Base-by-base conservation (phyloP, 2,113 vertebrate species). In the Numida meleagris region DNA sequence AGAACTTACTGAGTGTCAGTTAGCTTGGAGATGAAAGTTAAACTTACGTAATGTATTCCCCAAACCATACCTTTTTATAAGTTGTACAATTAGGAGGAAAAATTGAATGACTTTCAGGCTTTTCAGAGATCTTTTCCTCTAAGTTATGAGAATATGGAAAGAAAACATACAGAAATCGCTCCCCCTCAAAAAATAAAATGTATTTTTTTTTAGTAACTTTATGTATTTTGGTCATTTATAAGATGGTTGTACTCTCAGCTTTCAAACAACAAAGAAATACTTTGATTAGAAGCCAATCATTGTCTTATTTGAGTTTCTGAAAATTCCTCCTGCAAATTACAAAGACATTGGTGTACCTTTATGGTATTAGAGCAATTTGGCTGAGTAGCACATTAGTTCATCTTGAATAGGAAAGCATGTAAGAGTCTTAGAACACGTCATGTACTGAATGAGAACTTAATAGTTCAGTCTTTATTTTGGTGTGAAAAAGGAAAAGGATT, bases 21-120 rank as follows among this genome's bases (percentile, higher is more conserved):
- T 89, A 33, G 87, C 93, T 85, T 68, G 43, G 59, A 89, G 42
- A 63, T 73, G 42, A 92, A 95, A 90, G 66, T 84, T 74, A 85
- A 67, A 23, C 14, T 84, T 76, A 72, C 3, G 5, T 57, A 59
- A 20, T 40, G 21, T 19, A 85, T 88, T 77, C 33, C 80, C 33
- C 34, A 59, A 89, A 75, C 23, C 14, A 59, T 84, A 38, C 5
- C 3, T 58, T 83, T 89, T 75, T 65, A n/a, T 43, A 11, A 38
- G 40, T n/a, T n/a, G 18, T n/a, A 78, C 8, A 82, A 11, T 81
- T 78, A 53, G 31, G 65, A 86, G 40, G 50, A 43, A 80, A 91
- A 92, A 70, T 45, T 46, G 29, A 90, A 80, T 53, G 16, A 79
- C 27, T 77, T 71, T 12, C 7, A 48, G 12, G 1, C 74, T 80